Evolutionary conservation across 2,797 vertebrate genomes (phyloP).

Genomic region (Scarus forsteni): DNA sequence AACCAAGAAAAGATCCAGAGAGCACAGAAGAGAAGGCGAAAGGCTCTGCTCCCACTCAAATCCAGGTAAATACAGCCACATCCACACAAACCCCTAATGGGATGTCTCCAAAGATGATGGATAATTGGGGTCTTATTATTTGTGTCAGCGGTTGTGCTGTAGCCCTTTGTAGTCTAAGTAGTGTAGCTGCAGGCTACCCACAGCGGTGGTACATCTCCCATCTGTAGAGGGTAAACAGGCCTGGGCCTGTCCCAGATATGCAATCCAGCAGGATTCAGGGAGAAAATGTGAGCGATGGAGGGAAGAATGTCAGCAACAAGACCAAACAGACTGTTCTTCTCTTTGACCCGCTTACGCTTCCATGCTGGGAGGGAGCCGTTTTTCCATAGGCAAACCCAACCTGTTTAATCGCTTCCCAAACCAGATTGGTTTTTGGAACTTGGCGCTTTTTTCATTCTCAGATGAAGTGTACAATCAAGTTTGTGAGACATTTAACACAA

Average conservation of each 20-base stretch:
- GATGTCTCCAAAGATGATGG: not conserved
- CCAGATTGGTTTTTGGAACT: slow-evolving; percentile 30
- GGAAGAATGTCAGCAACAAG: slow-evolving; percentile 86
- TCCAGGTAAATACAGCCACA: slow-evolving; percentile 77
- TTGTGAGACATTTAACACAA: not conserved
- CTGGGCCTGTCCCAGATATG: slow-evolving; percentile 82
- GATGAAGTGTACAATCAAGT: slow-evolving; percentile 2
- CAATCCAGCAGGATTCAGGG: slow-evolving; percentile 82
- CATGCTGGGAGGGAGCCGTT: slow-evolving; percentile 46
- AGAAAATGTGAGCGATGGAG: slow-evolving; percentile 87
- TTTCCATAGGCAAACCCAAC: slow-evolving; percentile 59
- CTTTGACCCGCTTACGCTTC: slow-evolving; percentile 74
- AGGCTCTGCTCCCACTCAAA: slow-evolving; percentile 60
- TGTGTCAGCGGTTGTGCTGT: slow-evolving; percentile 2
- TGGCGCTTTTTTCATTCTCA: not conserved
- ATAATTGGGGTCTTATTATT: not conserved
- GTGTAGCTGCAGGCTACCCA: slow-evolving; percentile 66
- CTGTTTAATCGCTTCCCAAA: slow-evolving; percentile 61
- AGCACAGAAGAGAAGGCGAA: slow-evolving; percentile 70
- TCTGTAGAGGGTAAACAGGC: slow-evolving; percentile 67
- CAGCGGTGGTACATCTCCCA: slow-evolving; percentile 56
- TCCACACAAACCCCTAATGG: not conserved
- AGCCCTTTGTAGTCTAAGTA: slow-evolving; percentile 49
- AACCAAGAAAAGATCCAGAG: slow-evolving; percentile 79
- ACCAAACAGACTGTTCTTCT: slow-evolving; percentile 80